A percentile compares a stretch with the other conserved stretches of the same genome.
Conservation (phyloP, 1,140 invertebrate genomes). For the Scaptomyza pallida region DNA sequence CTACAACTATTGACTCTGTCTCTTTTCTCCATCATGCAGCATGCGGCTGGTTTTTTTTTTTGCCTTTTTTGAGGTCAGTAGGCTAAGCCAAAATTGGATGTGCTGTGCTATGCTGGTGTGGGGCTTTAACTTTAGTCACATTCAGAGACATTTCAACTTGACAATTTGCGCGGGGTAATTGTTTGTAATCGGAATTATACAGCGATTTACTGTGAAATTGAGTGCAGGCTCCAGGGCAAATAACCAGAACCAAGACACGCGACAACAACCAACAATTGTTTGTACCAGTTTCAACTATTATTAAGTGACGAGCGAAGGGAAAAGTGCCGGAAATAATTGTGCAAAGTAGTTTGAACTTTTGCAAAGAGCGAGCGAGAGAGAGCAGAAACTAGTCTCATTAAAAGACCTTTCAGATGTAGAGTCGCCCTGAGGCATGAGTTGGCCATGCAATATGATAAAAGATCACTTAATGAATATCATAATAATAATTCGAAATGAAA, state of each 20-base stretch:
- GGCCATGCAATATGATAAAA: conserved; percentile 49
- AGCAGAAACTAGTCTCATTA: conserved; percentile 23
- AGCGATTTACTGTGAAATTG: conserved; percentile 73
- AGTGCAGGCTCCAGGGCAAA: conserved; percentile 53
- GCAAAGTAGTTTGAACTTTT: conserved; percentile 79
- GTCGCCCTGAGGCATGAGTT: conserved; percentile 23
- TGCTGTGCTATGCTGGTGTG: neutral
- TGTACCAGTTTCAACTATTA: conserved; percentile 54
- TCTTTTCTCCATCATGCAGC: too few species aligned
- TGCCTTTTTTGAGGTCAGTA: conserved; percentile 63
- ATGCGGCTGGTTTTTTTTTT: too few species aligned
- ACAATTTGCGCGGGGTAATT: conserved; percentile 51
- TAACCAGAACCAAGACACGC: conserved; percentile 32
- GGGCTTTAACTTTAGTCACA: conserved; percentile 22
- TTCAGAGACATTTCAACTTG: conserved; percentile 48
- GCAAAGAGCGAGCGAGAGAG: conserved; percentile 28
- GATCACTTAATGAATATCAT: conserved; percentile 70
- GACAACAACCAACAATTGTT: conserved; percentile 19
- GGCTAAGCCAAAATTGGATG: conserved; percentile 37
- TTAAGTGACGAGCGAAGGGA: conserved; percentile 40
- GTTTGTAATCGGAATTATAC: conserved; percentile 74
- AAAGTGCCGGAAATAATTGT: conserved; percentile 80
- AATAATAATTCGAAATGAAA: conserved; percentile 80
- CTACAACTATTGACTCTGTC: conserved; percentile 8
- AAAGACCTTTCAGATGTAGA: conserved; percentile 8